Evolutionary conservation across 2,797 vertebrate genomes (phyloP), one percentile per base, ranked within the genome.

Genomic region (Picus viridis): DNA sequence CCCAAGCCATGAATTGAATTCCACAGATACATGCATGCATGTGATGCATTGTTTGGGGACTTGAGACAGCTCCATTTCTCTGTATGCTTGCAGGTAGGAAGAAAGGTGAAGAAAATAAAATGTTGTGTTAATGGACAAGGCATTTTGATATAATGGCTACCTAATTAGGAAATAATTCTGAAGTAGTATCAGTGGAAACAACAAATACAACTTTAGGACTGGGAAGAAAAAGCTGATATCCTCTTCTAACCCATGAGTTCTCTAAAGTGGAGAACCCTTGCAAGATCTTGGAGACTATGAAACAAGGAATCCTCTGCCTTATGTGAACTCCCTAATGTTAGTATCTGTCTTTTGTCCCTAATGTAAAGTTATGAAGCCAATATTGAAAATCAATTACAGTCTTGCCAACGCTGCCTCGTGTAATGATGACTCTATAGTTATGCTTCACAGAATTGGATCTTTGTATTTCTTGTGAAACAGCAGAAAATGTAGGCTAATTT

Each of bases 401-500:
- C 92, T 91, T 94, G 65, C 59, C 73, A 91, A 57, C 23, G 7
- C 20, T 75, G 20, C 59, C 72, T 77, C 32, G 22, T 45, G 49
- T 73, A 81, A 53, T 72, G 54, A 72, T 43, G 39, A 59, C 56
- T 81, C 9, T 57, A 19, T 82, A 79, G 39, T 64, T 83, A 71
- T 16, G 34, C 22, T 90, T 76, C 85, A 68, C 18, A 64, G 53
- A 67, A 53, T 17, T 43, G 4, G 32, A 69, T 76, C 51, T 84
- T 89, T 72, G 10, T 63, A 47, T 70, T 83, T 81, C 43, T 67
- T 72, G 14, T 69, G 57, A 83, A 83, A 61, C 53, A 63, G 13
- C 72, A n/a, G 63, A 73, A 84, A 86, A 90, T 14, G n/a, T 76
- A 75, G 82, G 81, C n/a, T 63, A 45, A 71, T 89, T 83, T 74